Percentiles rank a stretch among this genome's conserved stretches.
phyloP scores from a whole-genome alignment of 2,888 invertebrate genomes.

The Chrysolina haemoptera region DNA sequence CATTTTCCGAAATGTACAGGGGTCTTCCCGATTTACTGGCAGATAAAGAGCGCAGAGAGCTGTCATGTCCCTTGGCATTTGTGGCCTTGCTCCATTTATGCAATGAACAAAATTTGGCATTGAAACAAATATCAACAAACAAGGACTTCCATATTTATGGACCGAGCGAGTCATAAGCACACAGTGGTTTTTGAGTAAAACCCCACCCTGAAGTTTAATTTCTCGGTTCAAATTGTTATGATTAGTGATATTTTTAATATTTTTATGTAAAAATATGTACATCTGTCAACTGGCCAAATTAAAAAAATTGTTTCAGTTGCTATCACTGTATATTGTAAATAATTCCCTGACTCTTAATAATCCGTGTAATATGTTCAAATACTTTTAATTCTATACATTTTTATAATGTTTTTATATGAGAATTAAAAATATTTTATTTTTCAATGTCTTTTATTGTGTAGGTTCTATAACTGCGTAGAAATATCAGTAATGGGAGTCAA shows the following conservation, averaged over 20 bases:
- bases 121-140: slow-evolving; percentile 72
- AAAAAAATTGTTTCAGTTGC: no score
- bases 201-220: background rate
- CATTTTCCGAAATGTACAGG: slow-evolving; percentile 74
- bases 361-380: no score
- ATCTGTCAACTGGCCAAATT: no score
- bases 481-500: no score
- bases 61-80: slow-evolving; percentile 85
- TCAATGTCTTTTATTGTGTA: background rate
- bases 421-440: background rate
- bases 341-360: no score
- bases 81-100: slow-evolving; percentile 87
- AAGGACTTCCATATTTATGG: slow-evolving; percentile 71
- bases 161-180: background rate
- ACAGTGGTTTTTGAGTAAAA: background rate
- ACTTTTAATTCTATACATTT: background rate
- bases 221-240: background rate
- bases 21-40: slow-evolving; percentile 74
- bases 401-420: background rate
- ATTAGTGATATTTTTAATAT: no score
- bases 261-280: no score
- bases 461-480: background rate
- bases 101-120: slow-evolving; percentile 81
- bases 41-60: slow-evolving; percentile 78
- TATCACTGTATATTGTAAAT: no score